phyloP scores from a whole-genome alignment of 2,888 invertebrate genomes.

The Pinctada fucata region DNA sequence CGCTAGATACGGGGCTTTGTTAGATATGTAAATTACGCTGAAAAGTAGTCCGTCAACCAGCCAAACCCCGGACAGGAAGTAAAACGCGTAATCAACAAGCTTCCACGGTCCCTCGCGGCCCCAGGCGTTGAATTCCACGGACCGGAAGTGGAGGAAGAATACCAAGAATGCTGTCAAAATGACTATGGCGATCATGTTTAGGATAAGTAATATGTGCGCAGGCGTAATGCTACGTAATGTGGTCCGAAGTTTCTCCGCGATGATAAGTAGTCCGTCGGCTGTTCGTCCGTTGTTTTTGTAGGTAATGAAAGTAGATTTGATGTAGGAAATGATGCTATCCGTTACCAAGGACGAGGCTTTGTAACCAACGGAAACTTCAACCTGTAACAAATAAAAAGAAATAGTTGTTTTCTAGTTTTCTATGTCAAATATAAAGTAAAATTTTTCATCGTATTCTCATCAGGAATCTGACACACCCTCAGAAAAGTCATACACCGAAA shows the following conservation, averaged over 20 bases:
- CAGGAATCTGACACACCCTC: too few species aligned
- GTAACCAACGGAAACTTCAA: slow-evolving; percentile 43
- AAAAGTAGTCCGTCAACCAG: slow-evolving; percentile 39
- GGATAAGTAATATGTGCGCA: slow-evolving; percentile 46
- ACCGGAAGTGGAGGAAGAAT: slow-evolving; percentile 42
- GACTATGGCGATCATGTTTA: slow-evolving; percentile 39
- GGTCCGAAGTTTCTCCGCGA: slow-evolving; percentile 40
- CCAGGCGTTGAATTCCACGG: slow-evolving; percentile 49
- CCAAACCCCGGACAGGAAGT: slow-evolving; percentile 47
- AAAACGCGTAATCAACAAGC: slow-evolving; percentile 40
- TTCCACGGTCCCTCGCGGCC: slow-evolving; percentile 42
- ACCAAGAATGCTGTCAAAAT: slow-evolving; percentile 35
- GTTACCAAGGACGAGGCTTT: slow-evolving; percentile 36
- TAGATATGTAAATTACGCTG: slow-evolving; percentile 36
- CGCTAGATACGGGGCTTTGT: slow-evolving; percentile 40
- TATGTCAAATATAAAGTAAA: too few species aligned
- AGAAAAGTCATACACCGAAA: too few species aligned
- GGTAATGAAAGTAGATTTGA: slow-evolving; percentile 32
- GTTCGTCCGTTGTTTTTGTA: slow-evolving; percentile 36
- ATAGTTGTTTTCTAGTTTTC: neutral
- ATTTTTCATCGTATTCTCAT: too few species aligned
- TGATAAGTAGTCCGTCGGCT: slow-evolving; percentile 40
- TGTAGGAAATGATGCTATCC: slow-evolving; percentile 23
- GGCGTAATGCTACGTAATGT: slow-evolving; percentile 44
- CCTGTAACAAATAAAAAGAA: slow-evolving; percentile 33